Base-by-base conservation (phyloP, 2,888 invertebrate genomes). In the Stenoptilia bipunctidactyla region DNA sequence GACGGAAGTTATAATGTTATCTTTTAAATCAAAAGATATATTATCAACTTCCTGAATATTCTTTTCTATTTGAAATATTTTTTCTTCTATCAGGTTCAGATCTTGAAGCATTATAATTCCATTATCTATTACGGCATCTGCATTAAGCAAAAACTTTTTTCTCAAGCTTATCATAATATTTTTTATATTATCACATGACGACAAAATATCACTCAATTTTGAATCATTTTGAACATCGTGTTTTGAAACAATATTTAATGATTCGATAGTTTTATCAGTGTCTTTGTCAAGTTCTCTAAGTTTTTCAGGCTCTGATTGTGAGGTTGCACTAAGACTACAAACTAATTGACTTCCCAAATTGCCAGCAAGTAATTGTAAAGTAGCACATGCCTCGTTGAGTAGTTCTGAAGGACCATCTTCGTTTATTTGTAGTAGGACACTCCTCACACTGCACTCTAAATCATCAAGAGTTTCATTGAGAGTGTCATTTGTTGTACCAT, bases 381-480 rank as follows among this genome's bases (percentile, higher is more conserved):
- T 74, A n/a, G 64, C 71, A 56, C 75, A 79, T 9, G 79, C 76
- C 58, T 82, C 79, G 45, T 65, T 66, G 1, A 83, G 54, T 39
- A 79, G 54, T 15, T 71, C 68, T 8, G 69, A 62, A 36, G 77
- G 72, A 49, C 75, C 73, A 14, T 67, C 66, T 56, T 82, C 80
- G 51, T 68, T 71, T 37, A 80, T 70, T 49, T 77, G 79, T 49
- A 82, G 68, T 49, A 80, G 80, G 2, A 82, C 76, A 65, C 80
- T 82, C 52, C 82, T 76, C 56, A 82, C 77, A 56, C 73, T 77
- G 64, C 82, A 82, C 65, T 83, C 83, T 69, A 83, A 71, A 52
- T 83, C 83, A 51, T 80, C 74, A 50, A 86, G 71, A 59, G 76
- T 74, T 54, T 83, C 83, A 63, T 73, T 75, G 47, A 82, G 66